Conservation (phyloP, 1,140 invertebrate genomes). For the Asobara japonica region DNA sequence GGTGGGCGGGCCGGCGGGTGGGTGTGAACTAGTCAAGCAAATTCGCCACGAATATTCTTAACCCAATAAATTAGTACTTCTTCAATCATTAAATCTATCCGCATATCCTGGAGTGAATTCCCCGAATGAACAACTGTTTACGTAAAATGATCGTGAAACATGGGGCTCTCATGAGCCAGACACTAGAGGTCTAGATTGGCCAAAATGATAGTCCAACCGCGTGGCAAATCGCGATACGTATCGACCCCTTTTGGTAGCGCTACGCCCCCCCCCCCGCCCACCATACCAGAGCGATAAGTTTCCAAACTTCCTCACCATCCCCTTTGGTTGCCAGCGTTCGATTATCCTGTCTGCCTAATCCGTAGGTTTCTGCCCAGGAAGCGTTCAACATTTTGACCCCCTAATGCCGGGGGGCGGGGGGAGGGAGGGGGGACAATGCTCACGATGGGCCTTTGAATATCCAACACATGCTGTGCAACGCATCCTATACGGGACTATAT, state of each 20-base stretch:
- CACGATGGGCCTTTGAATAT: no score
- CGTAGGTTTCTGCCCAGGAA: neutral
- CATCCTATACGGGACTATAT: no score
- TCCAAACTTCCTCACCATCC: conserved; percentile 35
- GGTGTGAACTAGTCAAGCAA: no score
- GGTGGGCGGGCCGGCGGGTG: no score
- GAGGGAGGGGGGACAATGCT: neutral
- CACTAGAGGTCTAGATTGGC: neutral
- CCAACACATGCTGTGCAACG: no score
- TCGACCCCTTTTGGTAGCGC: conserved; percentile 50
- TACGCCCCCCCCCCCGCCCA: no score
- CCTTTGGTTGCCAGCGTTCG: conserved; percentile 7
- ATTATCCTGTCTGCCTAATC: conserved; percentile 32
- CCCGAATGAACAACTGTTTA: no score
- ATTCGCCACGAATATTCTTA: no score
- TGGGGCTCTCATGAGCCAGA: neutral
- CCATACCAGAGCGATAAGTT: conserved; percentile 49
- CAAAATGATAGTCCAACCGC: conserved; percentile 46
- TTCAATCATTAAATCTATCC: no score
- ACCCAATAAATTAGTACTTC: no score
- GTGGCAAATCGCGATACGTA: conserved; percentile 56
- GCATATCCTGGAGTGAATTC: no score
- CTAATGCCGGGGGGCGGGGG: neutral
- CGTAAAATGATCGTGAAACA: neutral
- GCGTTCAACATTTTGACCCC: neutral